Base-by-base conservation (phyloP, 2,113 vertebrate species). In the Columbina picui region DNA sequence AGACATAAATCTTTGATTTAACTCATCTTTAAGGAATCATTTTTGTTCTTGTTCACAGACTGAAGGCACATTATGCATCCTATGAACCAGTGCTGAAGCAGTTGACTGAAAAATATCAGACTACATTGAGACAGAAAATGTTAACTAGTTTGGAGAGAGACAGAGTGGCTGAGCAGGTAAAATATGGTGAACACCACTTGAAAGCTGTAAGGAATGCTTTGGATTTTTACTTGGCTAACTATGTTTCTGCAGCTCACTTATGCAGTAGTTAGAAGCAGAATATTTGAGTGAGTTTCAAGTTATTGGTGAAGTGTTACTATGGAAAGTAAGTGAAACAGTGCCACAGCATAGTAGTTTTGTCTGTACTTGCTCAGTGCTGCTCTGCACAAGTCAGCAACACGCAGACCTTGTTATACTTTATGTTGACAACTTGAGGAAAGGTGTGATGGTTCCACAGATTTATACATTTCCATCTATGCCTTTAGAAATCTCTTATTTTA, bases 101-200 rank as follows among this genome's bases (percentile, higher is more conserved):
- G 68, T 89, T 99, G 90, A 98, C 97, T 74, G 98, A 99, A 45
- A 99, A 99, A 92, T 99, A 99, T 67, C 97, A 99, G 27, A 70
- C 94, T n/a, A 87, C 96, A 23, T 60, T 99, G 86, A 98, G 98
- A 69, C 98, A 99, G 96, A 99, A 98, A 93, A 98, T 98, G 98
- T 87, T 98, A 91, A 96, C 96, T 69, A 97, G 97, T 63, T 94
- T 98, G 97, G 98, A 99, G 96, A 98, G 97, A 96, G 98, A 99
- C 94, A 98, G 91, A 97, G 97, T 92, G 10, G 23, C 98, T 39
- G 93, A 55, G 29, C 98, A 98, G 98, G 98, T 98, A 98, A 97
- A 94, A 68, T 30, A 12, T 8, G 26, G 16, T 43, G 13, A 60
- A n/a, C 20, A 36, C 23, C 67, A 56, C 10, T 67, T 73, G 21